Percentiles rank a stretch among this genome's conserved stretches.
Evolutionary conservation across 1,140 invertebrate species (phyloP).

Genomic region (Harpegnathos saltator): DNA sequence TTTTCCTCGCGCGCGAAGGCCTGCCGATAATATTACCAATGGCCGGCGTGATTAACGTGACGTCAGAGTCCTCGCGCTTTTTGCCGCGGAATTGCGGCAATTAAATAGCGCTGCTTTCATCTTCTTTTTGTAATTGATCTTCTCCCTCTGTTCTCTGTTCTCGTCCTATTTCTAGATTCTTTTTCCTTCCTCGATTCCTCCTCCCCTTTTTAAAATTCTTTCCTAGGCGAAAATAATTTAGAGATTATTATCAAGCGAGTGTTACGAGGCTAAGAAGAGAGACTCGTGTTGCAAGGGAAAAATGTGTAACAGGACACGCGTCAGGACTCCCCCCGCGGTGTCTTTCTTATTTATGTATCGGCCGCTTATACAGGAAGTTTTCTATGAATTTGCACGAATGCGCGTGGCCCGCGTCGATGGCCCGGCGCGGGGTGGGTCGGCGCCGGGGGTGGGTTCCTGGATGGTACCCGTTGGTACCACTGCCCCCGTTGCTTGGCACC

Average conservation of each 20-base stretch:
- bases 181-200: too few relatives aligned
- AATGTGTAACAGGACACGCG: constrained; percentile 11
- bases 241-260: too few relatives aligned
- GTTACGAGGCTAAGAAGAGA: too few relatives aligned
- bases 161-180: too few relatives aligned
- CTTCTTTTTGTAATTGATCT: too few relatives aligned
- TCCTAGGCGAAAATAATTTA: too few relatives aligned
- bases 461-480: constrained; percentile 81
- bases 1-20: not conserved
- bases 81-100: not conserved
- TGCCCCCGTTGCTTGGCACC: constrained; percentile 74
- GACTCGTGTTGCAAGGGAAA: not conserved
- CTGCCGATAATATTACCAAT: not conserved
- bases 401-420: not conserved
- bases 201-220: too few relatives aligned
- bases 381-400: constrained; percentile 45
- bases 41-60: not conserved
- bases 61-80: constrained; percentile 3
- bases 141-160: too few relatives aligned
- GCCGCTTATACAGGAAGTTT: constrained; percentile 10
- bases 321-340: not conserved
- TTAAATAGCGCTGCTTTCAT: not conserved
- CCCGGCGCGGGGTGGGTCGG: not conserved
- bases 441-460: constrained; percentile 18
- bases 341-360: constrained; percentile 35